These are phyloP conservation scores for Camptogramma bilineatum DNA, from an alignment of 2,888 invertebrate species.

Conservation along the genomic window DNA sequence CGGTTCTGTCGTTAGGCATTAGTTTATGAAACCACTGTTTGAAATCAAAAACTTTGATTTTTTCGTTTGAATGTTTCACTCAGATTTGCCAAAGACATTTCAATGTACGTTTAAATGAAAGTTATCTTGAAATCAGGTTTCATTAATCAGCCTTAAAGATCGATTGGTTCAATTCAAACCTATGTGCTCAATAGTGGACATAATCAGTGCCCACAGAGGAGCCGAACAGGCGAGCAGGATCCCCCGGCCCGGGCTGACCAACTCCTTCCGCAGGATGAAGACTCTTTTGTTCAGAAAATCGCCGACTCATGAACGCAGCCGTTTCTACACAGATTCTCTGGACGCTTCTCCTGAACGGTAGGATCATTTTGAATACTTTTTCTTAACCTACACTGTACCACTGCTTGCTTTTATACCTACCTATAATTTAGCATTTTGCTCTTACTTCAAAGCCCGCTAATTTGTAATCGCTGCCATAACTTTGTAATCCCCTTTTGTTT, in stretches of 20 bases:
- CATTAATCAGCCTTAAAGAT: neutral
- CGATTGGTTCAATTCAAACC: neutral
- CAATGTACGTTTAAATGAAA: too few relatives aligned
- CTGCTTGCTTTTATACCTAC: too few relatives aligned
- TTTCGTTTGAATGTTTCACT: too few relatives aligned
- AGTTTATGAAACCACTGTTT: too few relatives aligned
- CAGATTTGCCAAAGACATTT: too few relatives aligned
- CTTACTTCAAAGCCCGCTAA: too few relatives aligned
- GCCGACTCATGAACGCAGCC: conserved; percentile 44
- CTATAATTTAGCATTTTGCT: too few relatives aligned
- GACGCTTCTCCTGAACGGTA: conserved; percentile 62
- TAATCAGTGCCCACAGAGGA: conserved; percentile 12
- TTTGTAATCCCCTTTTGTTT: too few relatives aligned
- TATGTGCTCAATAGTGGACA: neutral
- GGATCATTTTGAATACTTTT: neutral
- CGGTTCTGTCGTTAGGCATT: too few relatives aligned
- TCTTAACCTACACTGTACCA: neutral
- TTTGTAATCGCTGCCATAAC: too few relatives aligned
- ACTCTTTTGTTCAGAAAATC: conserved; percentile 28
- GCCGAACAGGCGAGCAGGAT: conserved; percentile 14
- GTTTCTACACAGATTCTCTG: conserved; percentile 55
- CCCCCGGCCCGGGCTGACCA: conserved; percentile 32
- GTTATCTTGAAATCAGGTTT: too few relatives aligned
- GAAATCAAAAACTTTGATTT: too few relatives aligned
- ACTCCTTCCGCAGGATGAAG: conserved; percentile 47